These are phyloP conservation scores for Trichogramma dendrolimi DNA, from an alignment of 2,888 invertebrate genomes.

Conservation along the genomic window DNA sequence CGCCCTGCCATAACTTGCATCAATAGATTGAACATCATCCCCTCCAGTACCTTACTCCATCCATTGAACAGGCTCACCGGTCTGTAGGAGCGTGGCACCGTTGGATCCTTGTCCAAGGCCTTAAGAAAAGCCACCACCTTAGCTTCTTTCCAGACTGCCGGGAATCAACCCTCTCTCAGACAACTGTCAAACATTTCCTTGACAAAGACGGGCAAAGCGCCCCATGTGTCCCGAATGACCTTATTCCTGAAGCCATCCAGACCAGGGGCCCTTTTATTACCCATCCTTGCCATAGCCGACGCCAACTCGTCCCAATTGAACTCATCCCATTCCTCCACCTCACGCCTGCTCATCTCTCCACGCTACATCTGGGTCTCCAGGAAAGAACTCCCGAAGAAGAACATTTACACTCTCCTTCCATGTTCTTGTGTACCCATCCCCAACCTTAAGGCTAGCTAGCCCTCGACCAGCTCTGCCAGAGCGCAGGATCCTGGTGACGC, in stretches of 20 bases:
- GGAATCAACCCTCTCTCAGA: background rate
- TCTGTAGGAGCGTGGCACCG: conserved; percentile 7
- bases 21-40: conserved; percentile 6
- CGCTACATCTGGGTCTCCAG: no score
- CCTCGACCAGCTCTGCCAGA: background rate
- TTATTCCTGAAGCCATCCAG: no score
- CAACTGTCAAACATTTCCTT: conserved; percentile 9
- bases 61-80: conserved; percentile 4
- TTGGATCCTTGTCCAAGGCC: background rate
- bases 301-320: no score
- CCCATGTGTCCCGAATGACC: background rate
- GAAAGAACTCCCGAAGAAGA: no score
- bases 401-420: conserved; percentile 52
- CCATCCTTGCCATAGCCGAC: no score
- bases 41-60: conserved; percentile 10
- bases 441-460: background rate
- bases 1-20: background rate
- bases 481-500: conserved; percentile 11
- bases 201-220: conserved; percentile 2
- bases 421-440: background rate
- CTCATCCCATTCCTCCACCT: conserved; percentile 6
- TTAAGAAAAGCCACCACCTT: conserved; percentile 8
- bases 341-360: no score
- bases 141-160: no score
- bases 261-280: no score